Evolutionary conservation across 2,113 vertebrate genomes (phyloP), one percentile per base, ranked within the genome.

Genomic region (Xenus cinereus): DNA sequence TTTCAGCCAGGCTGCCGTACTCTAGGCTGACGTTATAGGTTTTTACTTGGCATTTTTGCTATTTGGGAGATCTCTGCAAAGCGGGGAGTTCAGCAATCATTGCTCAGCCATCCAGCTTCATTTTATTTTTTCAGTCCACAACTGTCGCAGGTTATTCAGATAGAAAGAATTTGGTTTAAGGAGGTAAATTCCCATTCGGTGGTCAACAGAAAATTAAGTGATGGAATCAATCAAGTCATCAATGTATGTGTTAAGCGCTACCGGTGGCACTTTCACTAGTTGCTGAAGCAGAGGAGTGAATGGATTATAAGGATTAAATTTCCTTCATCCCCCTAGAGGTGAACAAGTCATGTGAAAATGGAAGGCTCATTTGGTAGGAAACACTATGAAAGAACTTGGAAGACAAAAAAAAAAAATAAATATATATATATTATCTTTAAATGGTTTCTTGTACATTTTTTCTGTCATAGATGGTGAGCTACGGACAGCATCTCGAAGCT

Each of bases 241-340:
- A 83, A 2, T 66, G 46, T 85, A 33, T 79, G 30, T 3, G 0
- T 83, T 64, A 56, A 78, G n/a, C 19, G 50, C 53, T 85, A 67
- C 48, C 26, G 50, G 56, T 93, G 87, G 48, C 51, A 85, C 71
- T 90, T 82, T 50, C 24, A n/a, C n/a, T 78, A 66, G 91, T 62
- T 91, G 73, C 68, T 78, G 87, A 75, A 90, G 67, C 57, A 72
- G 57, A 84, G 64, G n/a, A 85, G 53, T 63, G 60, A 93, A 91
- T 66, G 57, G 72, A 76, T 96, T 90, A 37, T 41, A 66, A 51
- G 85, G 81, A 90, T 91, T 93, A 90, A 90, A 90, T 33, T 90
- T 87, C 23, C 30, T 72, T 91, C 67, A 56, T 82, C 53, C 50
- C 35, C 53, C 57, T 71, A 72, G 82, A 90, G 74, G 60, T 87